Base-by-base conservation (phyloP, 2,888 invertebrate species). In the Harpagoxenus sublaevis region DNA sequence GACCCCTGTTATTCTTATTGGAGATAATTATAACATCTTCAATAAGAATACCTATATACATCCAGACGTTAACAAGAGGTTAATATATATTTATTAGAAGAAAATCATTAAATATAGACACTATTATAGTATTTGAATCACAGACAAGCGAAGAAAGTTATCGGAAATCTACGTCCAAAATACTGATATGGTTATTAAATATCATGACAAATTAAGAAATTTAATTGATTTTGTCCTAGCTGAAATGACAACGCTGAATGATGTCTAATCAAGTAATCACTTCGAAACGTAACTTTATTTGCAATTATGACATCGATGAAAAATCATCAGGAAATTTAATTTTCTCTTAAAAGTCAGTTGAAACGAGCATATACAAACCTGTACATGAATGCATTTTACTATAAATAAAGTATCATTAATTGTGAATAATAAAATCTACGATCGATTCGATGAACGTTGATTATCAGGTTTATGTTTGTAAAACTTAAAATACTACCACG, bases 351-450 rank as follows among this genome's bases (percentile, higher is more conserved):
- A 42, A 31, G 28, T 5, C 35, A 18, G 3, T 10, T 42, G 18
- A 28, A 23, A 18, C 1, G 35, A 51, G 18, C 23, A 10, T 3
- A 23, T 3, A 51, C 35, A 6, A 42, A 15, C 23, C 4, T 12
- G 23, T 51, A 28, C 28, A 42, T n/a, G 9, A 77, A 45, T 78
- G 15, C 5, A 28, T 10, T 15, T 55, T 45, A 5, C 10, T 55
- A n/a, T 45, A 53, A 78, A 78, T 68, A 35, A 23, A 35, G 23
- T 31, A 10, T 39, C 9, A 15, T 35, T 23, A n/a, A 55, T 45
- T 18, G 3, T 48, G 45, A 79, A 35, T 57, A 78, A 78, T 57
- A 23, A 15, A 57, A 71, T 79, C 23, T 57, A 35, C n/a, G 23
- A 60, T 79, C 23, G 18, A 23, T 10, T 71, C 31, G n/a, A 18